These are phyloP conservation scores for Cotesia vestalis DNA, from an alignment of 1,140 invertebrate species.

Conservation along the genomic window DNA sequence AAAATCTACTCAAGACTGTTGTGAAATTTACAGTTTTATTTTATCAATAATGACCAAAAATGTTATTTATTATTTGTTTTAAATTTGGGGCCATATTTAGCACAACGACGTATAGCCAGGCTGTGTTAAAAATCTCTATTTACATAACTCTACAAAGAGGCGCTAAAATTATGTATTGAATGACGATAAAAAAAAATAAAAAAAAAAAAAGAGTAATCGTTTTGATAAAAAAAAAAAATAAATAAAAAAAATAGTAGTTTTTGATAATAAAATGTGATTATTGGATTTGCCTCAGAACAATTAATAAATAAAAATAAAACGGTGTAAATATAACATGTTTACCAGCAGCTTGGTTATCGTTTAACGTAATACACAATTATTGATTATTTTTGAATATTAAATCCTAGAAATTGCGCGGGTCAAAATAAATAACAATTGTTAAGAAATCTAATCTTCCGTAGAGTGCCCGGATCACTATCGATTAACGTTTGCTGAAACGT, in stretches of 20 bases:
- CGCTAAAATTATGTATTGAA: too few relatives aligned
- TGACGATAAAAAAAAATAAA: too few relatives aligned
- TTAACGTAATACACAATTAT: background rate
- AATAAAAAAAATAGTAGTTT: too few relatives aligned
- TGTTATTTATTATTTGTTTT: background rate
- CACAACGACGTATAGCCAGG: background rate
- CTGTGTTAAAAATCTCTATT: background rate
- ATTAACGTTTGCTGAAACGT: background rate
- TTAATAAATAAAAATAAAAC: too few relatives aligned
- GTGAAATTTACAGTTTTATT: background rate
- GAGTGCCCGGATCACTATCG: constrained; percentile 39
- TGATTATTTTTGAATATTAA: background rate
- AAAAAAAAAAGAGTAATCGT: too few relatives aligned
- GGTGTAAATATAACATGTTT: too few relatives aligned
- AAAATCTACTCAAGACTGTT: background rate
- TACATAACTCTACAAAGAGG: background rate
- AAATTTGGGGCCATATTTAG: constrained; percentile 5
- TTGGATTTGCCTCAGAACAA: too few relatives aligned
- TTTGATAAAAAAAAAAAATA: too few relatives aligned
- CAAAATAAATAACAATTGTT: constrained; percentile 36
- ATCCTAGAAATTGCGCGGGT: constrained; percentile 40
- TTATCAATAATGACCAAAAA: background rate
- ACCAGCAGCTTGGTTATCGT: too few relatives aligned
- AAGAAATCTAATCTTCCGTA: constrained; percentile 50
- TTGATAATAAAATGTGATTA: too few relatives aligned